phyloP scores from a whole-genome alignment of 2,888 invertebrate genomes.

The Rotaria socialis region DNA sequence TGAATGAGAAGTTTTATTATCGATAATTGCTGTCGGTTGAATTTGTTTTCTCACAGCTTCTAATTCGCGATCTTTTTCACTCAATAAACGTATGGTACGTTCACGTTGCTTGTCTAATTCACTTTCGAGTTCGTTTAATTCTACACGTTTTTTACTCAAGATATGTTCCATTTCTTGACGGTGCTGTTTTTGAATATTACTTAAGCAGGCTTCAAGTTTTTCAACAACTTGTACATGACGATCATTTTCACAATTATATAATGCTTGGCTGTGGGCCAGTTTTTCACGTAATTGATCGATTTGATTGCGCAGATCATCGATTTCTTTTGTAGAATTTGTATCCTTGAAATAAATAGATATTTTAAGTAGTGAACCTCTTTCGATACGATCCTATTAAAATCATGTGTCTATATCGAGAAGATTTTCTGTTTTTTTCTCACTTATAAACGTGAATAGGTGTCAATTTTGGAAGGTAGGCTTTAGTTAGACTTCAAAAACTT shows the following conservation, averaged over 20 bases:
- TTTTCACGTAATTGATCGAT: constrained; percentile 37
- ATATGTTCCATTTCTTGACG: constrained; percentile 16
- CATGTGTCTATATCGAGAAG: too few species aligned
- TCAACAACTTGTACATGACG: constrained; percentile 13
- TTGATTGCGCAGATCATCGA: constrained; percentile 16
- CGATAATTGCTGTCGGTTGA: not conserved
- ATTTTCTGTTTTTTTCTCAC: too few species aligned
- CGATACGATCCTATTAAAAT: too few species aligned
- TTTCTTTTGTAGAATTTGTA: not conserved
- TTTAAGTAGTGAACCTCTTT: too few species aligned
- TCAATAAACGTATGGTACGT: constrained; percentile 35
- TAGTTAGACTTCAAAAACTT: too few species aligned
- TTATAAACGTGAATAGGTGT: too few species aligned
- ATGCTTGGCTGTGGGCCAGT: not conserved
- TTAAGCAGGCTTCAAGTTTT: constrained; percentile 21
- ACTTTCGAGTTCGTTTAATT: constrained; percentile 39
- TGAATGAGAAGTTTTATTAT: not conserved
- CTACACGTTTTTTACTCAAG: not conserved
- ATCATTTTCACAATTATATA: not conserved
- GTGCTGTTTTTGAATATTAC: not conserved
- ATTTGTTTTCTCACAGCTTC: constrained; percentile 3
- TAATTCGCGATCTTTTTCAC: constrained; percentile 42
- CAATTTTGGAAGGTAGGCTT: too few species aligned
- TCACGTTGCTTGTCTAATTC: constrained; percentile 42
- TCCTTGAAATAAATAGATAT: not conserved